Percentiles rank a stretch among this genome's conserved stretches.
Conservation (phyloP, 2,113 vertebrate genomes). For the Gobio gobio region DNA sequence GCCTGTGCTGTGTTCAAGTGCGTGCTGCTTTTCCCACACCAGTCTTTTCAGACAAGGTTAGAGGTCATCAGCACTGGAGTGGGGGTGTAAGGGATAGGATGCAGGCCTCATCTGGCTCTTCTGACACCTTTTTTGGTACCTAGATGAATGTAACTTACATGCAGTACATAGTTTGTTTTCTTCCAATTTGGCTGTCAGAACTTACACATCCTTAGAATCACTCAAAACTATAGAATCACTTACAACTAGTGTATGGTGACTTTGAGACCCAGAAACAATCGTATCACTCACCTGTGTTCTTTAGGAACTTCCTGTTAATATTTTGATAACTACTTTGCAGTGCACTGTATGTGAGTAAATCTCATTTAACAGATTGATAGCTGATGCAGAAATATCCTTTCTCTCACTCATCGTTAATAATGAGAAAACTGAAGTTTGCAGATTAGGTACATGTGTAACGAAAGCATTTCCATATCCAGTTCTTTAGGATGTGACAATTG, state of each 20-base stretch:
- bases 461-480: not conserved
- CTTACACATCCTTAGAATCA: not conserved
- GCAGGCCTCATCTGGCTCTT: conserved; percentile 33
- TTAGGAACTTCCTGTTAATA: conserved; percentile 8
- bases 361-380: conserved; percentile 6
- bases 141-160: not conserved
- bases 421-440: not conserved
- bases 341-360: not conserved
- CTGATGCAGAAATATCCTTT: not conserved
- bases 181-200: not conserved
- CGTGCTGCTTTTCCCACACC: conserved; percentile 87
- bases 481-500: not conserved
- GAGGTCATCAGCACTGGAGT: conserved; percentile 79
- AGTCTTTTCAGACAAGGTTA: conserved; percentile 84
- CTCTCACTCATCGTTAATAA: not conserved
- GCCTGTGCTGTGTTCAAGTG: conserved; percentile 75
- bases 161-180: not conserved
- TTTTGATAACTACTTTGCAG: not conserved
- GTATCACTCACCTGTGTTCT: not conserved
- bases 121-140: not conserved
- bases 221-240: not conserved
- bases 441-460: not conserved
- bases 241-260: not conserved
- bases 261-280: not conserved
- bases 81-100: conserved; percentile 17